These are phyloP conservation scores for Bombus sibiricus DNA, from an alignment of 1,140 invertebrate species.

Conservation along the genomic window DNA sequence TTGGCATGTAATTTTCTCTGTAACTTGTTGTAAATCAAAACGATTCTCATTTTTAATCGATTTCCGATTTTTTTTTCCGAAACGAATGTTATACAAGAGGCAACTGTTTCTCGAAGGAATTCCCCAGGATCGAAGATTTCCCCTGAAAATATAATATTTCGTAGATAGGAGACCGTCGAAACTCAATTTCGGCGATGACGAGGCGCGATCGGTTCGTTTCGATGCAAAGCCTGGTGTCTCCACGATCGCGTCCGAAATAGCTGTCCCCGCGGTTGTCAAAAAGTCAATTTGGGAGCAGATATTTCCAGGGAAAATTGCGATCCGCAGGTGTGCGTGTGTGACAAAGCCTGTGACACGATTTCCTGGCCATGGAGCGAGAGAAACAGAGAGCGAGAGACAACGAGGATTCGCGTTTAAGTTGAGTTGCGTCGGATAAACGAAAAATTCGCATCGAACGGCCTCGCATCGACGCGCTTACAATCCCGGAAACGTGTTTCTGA, in stretches of 20 bases:
- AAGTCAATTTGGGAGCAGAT: slow-evolving; percentile 39
- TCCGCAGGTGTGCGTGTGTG: neutral
- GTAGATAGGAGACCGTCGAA: neutral
- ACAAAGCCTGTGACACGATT: slow-evolving; percentile 25
- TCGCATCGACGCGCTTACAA: slow-evolving; percentile 11
- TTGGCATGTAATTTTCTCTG: no score
- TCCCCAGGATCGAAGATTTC: neutral
- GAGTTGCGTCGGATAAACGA: slow-evolving; percentile 10
- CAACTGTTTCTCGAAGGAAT: neutral
- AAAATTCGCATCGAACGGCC: slow-evolving; percentile 2
- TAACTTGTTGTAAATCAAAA: no score
- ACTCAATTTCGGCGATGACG: slow-evolving; percentile 3
- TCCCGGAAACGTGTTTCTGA: slow-evolving; percentile 10
- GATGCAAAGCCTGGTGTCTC: neutral
- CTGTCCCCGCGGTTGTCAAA: slow-evolving; percentile 21
- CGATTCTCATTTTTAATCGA: no score
- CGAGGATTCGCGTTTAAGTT: slow-evolving; percentile 20
- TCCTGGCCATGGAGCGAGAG: neutral
- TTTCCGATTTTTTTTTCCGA: neutral
- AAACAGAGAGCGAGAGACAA: no score
- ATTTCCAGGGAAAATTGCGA: slow-evolving; percentile 20
- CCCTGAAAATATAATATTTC: neutral
- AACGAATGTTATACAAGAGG: no score
- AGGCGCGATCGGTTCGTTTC: slow-evolving; percentile 16
- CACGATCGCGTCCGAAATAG: slow-evolving; percentile 1